Percentiles rank a stretch among this genome's conserved stretches.
phyloP scores from a whole-genome alignment of 2,113 vertebrate species.

The Colaptes auratus region DNA sequence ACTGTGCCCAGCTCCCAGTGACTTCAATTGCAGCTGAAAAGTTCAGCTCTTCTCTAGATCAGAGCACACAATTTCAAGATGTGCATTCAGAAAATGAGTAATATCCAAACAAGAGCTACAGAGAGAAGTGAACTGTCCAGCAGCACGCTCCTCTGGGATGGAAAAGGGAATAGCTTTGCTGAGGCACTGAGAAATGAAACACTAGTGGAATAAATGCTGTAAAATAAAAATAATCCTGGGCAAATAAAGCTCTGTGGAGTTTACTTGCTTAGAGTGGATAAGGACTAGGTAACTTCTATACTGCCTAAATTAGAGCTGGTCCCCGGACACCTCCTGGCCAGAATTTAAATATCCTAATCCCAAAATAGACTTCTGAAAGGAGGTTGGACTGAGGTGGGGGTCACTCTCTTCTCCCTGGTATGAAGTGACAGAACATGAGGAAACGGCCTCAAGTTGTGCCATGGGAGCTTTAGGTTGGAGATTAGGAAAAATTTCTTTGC shows the following conservation, averaged over 20 bases:
- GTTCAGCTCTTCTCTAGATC: slow-evolving; percentile 14
- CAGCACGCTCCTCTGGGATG: not conserved
- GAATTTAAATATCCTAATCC: not conserved
- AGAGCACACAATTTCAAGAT: not conserved
- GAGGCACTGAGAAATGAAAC: slow-evolving; percentile 1
- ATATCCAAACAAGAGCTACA: not conserved
- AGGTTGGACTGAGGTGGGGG: too few relatives aligned
- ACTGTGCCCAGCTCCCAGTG: not conserved
- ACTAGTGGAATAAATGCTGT: not conserved
- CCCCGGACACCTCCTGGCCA: not conserved
- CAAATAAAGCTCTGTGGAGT: not conserved
- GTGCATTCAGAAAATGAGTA: not conserved
- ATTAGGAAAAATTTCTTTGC: too few relatives aligned
- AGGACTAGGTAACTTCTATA: not conserved
- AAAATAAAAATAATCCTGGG: not conserved
- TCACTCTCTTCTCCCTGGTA: too few relatives aligned
- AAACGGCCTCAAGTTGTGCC: too few relatives aligned
- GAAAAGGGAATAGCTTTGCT: not conserved
- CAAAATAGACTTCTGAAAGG: not conserved
- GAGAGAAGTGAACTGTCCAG: slow-evolving; percentile 15
- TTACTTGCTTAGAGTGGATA: not conserved
- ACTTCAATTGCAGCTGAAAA: not conserved
- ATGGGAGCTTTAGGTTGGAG: too few relatives aligned
- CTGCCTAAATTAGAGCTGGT: not conserved
- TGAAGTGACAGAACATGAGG: too few relatives aligned